A percentile compares a stretch with the other conserved stretches of the same genome.
Evolutionary conservation across 2,113 vertebrate species (phyloP).

Genomic region (Aspiorhynchus laticeps): DNA sequence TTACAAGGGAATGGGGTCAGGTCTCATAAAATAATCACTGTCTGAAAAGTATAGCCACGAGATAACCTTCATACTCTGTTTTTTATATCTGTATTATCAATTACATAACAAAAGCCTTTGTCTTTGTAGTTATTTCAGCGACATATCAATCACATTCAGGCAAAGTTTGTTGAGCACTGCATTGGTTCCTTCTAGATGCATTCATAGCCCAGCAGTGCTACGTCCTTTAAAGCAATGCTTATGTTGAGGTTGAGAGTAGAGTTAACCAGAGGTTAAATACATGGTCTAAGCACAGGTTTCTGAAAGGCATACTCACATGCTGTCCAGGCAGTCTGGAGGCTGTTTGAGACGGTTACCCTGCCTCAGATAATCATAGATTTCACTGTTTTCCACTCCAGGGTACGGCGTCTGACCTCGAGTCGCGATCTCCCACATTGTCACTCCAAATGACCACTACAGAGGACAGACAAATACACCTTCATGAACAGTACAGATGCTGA

Average conservation of each 20-base stretch:
- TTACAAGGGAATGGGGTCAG: no score
- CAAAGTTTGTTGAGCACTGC: not conserved
- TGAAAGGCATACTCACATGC: slow-evolving; percentile 77
- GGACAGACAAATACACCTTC: not conserved
- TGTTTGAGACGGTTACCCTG: slow-evolving; percentile 92
- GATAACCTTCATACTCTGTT: no score
- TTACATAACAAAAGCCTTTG: no score
- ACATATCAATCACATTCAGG: no score
- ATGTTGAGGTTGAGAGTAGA: not conserved
- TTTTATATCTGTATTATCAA: no score
- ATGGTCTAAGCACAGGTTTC: not conserved
- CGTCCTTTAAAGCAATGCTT: not conserved
- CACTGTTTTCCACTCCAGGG: slow-evolving; percentile 91
- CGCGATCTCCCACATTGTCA: slow-evolving; percentile 95
- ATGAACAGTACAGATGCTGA: not conserved
- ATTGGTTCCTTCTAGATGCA: not conserved
- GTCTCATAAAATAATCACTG: no score
- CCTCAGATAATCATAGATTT: slow-evolving; percentile 91
- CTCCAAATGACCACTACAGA: slow-evolving; percentile 90
- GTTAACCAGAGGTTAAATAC: not conserved
- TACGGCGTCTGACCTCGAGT: slow-evolving; percentile 91
- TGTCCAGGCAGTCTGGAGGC: slow-evolving; percentile 89
- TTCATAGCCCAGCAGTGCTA: not conserved
- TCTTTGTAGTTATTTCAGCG: no score
- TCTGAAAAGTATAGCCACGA: no score